Conservation (phyloP, 1,140 invertebrate genomes). For the Tetraneura akinire region DNA sequence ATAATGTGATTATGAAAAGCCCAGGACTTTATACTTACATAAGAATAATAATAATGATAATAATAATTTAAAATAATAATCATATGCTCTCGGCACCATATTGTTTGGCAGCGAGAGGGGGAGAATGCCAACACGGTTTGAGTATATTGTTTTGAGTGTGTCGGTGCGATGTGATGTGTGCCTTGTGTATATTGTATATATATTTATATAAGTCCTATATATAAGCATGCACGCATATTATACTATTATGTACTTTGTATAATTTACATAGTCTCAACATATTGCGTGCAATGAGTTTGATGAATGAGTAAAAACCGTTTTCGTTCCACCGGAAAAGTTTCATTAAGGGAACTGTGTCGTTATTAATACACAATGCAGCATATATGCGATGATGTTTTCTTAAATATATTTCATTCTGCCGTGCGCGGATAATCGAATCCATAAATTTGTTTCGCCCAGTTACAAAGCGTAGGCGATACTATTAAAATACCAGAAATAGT, state of each 20-base stretch:
- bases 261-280: neutral
- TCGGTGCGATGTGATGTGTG: neutral
- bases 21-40: neutral
- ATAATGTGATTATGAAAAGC: slow-evolving; percentile 20
- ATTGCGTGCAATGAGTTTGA: neutral
- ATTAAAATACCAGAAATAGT: neutral
- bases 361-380: neutral
- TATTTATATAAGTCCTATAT: too few relatives aligned
- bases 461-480: too few relatives aligned
- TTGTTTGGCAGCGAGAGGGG: neutral
- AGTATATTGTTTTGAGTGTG: neutral
- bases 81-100: neutral
- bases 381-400: neutral
- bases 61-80: slow-evolving; percentile 12
- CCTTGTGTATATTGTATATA: too few relatives aligned
- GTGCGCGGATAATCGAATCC: neutral
- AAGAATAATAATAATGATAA: neutral
- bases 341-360: neutral
- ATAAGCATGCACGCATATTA: neutral
- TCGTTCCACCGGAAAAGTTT: neutral
- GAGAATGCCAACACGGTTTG: neutral
- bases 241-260: neutral
- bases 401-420: neutral
- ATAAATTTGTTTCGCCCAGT: neutral
- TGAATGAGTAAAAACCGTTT: slow-evolving; percentile 13